Conservation (phyloP, 2,797 vertebrate genomes). For the Xenopus petersii region DNA sequence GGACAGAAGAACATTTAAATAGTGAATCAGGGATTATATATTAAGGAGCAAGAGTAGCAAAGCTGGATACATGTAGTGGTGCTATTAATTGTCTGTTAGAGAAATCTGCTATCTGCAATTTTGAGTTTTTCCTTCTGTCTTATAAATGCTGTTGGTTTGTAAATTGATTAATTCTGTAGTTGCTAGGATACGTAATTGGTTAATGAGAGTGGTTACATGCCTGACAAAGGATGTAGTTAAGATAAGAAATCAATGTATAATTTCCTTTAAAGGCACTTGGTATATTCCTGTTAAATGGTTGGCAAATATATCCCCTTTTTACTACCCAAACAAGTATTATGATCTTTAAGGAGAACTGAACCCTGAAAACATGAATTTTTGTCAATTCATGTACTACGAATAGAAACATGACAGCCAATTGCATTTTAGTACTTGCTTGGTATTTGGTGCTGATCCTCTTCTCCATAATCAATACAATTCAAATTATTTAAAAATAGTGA, state of each 20-base stretch:
- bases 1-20: neutral
- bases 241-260: slow-evolving; percentile 22
- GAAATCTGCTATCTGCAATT: neutral
- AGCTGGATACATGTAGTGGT: neutral
- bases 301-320: too few relatives aligned
- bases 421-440: too few relatives aligned
- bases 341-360: too few relatives aligned
- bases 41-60: neutral
- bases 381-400: too few relatives aligned
- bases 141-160: slow-evolving; percentile 23
- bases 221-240: slow-evolving; percentile 7
- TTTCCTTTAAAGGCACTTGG: slow-evolving; percentile 14
- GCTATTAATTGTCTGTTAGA: slow-evolving; percentile 4
- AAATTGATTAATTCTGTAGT: slow-evolving; percentile 39
- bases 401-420: too few relatives aligned
- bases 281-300: slow-evolving; percentile 4
- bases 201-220: slow-evolving; percentile 25
- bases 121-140: neutral
- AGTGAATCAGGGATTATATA: neutral
- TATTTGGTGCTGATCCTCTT: too few relatives aligned
- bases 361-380: too few relatives aligned
- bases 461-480: too few relatives aligned
- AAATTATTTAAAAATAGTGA: too few relatives aligned
- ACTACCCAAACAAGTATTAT: too few relatives aligned
- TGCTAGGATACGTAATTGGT: slow-evolving; percentile 38